These are phyloP conservation scores for Hypomesus transpacificus DNA, from an alignment of 2,113 vertebrate species.

Conservation along the genomic window DNA sequence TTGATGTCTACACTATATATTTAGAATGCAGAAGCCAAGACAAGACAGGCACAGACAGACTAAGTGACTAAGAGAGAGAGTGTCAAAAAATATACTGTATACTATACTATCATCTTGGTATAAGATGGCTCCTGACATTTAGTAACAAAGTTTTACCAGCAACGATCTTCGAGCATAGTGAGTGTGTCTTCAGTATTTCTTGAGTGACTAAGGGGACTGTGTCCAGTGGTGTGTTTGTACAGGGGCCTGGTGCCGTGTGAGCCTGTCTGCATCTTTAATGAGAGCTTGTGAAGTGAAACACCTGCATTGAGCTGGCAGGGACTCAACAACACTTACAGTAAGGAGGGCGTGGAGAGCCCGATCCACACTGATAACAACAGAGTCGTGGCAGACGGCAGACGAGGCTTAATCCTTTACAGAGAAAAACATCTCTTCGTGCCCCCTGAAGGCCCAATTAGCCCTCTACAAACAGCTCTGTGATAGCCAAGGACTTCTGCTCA, in stretches of 20 bases:
- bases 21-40: slow-evolving; percentile 37
- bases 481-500: too few relatives aligned
- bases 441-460: background rate
- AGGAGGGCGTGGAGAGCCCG: background rate
- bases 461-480: background rate
- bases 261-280: slow-evolving; percentile 43
- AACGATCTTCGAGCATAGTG: background rate
- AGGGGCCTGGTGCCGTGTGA: background rate
- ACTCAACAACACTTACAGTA: slow-evolving; percentile 30
- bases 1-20: slow-evolving; percentile 23
- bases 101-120: background rate
- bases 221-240: slow-evolving; percentile 21
- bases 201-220: background rate
- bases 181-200: background rate
- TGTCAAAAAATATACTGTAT: background rate
- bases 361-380: slow-evolving; percentile 42
- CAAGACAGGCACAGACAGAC: slow-evolving; percentile 8
- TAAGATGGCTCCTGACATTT: too few relatives aligned
- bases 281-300: slow-evolving; percentile 41
- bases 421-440: slow-evolving; percentile 15
- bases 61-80: background rate
- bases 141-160: background rate
- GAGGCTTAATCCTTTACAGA: slow-evolving; percentile 20
- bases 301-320: slow-evolving; percentile 22
- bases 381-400: slow-evolving; percentile 19